Conservation (phyloP, 2,797 vertebrate genomes). For the Protosalanx chinensis region DNA sequence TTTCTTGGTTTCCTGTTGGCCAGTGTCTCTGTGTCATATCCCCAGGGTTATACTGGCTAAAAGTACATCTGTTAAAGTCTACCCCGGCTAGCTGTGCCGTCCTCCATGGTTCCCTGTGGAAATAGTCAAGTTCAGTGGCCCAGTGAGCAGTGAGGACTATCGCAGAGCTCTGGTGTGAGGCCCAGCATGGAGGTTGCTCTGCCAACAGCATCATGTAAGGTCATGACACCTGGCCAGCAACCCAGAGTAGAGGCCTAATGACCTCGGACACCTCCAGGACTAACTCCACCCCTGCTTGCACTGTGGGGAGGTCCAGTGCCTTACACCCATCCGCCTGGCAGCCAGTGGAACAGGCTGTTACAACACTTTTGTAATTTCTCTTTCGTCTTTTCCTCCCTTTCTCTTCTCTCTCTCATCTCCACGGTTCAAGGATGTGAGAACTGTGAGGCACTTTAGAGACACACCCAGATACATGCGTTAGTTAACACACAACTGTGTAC, state of each 20-base stretch:
- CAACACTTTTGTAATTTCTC: slow-evolving; percentile 25
- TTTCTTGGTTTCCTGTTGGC: slow-evolving; percentile 10
- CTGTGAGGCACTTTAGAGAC: slow-evolving; percentile 99
- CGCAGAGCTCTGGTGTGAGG: too few species aligned
- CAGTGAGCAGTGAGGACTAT: slow-evolving; percentile 1
- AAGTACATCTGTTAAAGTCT: slow-evolving; percentile 43
- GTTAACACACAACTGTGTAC: slow-evolving; percentile 74
- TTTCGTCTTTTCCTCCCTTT: slow-evolving; percentile 26
- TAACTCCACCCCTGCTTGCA: slow-evolving; percentile 13
- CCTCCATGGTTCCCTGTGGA: slow-evolving; percentile 66
- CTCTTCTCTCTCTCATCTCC: slow-evolving; percentile 57
- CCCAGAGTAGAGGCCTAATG: slow-evolving; percentile 7
- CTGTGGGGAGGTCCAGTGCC: slow-evolving; percentile 9
- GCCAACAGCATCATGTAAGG: background rate
- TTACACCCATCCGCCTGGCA: slow-evolving; percentile 17
- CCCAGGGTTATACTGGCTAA: background rate
- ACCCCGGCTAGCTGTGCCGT: slow-evolving; percentile 62
- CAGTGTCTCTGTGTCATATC: slow-evolving; percentile 16
- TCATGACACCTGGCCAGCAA: slow-evolving; percentile 48
- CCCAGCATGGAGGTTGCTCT: too few species aligned
- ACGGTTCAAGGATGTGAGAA: slow-evolving; percentile 90
- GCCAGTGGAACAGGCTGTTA: slow-evolving; percentile 44
- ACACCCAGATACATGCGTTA: slow-evolving; percentile 87
- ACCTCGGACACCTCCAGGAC: slow-evolving; percentile 19
- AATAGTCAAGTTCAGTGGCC: slow-evolving; percentile 28